Base-by-base conservation (phyloP, 1,140 invertebrate species). In the Cyclargus thomasi region DNA sequence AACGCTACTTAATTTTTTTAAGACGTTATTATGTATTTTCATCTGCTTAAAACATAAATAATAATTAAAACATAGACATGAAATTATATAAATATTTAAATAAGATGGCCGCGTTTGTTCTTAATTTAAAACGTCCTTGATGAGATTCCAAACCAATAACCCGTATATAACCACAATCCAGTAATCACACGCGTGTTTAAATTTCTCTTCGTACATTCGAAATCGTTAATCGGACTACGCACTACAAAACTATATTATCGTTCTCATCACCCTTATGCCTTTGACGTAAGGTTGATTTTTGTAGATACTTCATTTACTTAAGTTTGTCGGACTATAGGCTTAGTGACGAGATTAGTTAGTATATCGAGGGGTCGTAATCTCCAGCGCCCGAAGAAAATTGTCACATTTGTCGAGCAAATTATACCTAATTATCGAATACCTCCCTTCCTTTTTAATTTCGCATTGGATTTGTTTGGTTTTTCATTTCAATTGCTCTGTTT, bases 341-440 rank as follows among this genome's bases (percentile, higher is more conserved):
- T 85, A 79, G 79, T 83, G 83, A 86, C 83, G 82, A 82, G 83
- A 86, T 88, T 88, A 86, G 79, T 84, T 84, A 84, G 76, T 83
- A 85, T 81, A 86, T 82, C 79, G 72, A 73, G 75, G 69, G 68
- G 67, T 62, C 20, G 69, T 81, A 77, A 79, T 82, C 74, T 29
- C 75, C 69, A 67, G 70, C 73, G 70, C 67, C 71, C 64, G 72
- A 70, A 76, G 80, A 79, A 80, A 83, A 81, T 83, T 79, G 79
- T 68, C 55, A 70, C 67, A 72, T 57, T 66, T 59, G 55, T 66
- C 53, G 29, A n/a, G 29, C 64, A 57, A 65, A 65, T 57, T 65
- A 17, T 47, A 36, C 20, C 63, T 39, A 20, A 64, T 64, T 47
- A 64, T 39, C 35, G 17, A 10, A 6, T 35, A 39, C 16, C 63